These are phyloP conservation scores for Malurus elegans DNA, from an alignment of 2,113 vertebrate genomes.

Conservation along the genomic window DNA sequence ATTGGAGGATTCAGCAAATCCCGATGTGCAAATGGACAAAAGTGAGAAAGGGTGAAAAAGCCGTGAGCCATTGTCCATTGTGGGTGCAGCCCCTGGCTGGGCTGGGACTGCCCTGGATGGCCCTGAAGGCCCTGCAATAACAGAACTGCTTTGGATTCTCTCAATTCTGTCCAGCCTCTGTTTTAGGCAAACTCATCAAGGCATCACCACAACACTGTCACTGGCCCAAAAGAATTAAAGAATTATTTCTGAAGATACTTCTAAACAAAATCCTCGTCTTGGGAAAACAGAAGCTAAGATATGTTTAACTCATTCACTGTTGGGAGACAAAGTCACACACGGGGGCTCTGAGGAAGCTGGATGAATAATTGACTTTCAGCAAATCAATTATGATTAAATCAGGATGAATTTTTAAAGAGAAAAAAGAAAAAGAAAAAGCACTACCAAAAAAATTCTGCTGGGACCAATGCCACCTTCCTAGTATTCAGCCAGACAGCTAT, in stretches of 20 bases:
- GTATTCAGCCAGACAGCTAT: conserved; percentile 16
- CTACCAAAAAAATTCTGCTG: not conserved
- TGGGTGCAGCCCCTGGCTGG: too few species aligned
- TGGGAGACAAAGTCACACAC: not conserved
- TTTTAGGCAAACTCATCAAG: too few species aligned
- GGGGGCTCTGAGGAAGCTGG: not conserved
- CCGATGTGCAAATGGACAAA: too few species aligned
- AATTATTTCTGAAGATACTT: not conserved
- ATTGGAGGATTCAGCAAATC: too few species aligned
- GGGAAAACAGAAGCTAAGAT: not conserved
- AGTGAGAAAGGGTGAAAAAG: too few species aligned
- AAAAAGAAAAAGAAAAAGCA: not conserved
- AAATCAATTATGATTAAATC: not conserved
- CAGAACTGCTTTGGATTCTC: too few species aligned
- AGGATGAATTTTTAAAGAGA: not conserved
- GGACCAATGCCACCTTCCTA: conserved; percentile 33
- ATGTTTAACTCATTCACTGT: not conserved
- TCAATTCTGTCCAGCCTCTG: too few species aligned
- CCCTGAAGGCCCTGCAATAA: too few species aligned
- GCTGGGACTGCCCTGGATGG: too few species aligned
- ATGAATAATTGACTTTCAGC: not conserved
- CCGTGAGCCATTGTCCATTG: too few species aligned
- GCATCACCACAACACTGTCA: not conserved
- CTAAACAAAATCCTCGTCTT: not conserved
- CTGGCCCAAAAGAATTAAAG: not conserved